Percentiles rank a stretch among this genome's conserved stretches.
Conservation (phyloP, 2,888 invertebrate genomes). For the Orchesellides sinensis region DNA sequence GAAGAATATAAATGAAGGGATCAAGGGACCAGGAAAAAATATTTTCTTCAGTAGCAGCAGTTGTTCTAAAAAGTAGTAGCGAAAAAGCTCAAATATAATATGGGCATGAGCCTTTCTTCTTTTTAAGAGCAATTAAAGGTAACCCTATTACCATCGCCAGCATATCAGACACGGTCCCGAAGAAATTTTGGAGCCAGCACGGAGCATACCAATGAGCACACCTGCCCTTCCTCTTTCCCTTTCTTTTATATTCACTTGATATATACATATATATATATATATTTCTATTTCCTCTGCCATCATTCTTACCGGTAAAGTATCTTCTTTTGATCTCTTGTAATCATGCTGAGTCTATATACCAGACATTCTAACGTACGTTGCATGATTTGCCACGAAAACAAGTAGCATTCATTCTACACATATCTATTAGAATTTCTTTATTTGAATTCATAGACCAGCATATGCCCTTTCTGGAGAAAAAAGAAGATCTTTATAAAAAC, state of each 20-base stretch:
- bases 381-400: no score
- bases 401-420: no score
- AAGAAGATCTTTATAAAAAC: no score
- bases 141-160: conserved; percentile 1
- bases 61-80: conserved; percentile 4
- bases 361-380: no score
- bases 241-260: conserved; percentile 15
- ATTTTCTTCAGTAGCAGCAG: neutral
- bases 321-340: no score
- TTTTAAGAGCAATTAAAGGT: conserved; percentile 54
- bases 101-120: conserved; percentile 44
- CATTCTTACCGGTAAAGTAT: no score
- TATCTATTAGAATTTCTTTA: no score
- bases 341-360: no score
- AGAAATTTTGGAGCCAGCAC: conserved; percentile 4
- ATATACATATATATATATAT: neutral
- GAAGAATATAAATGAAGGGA: neutral
- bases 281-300: no score
- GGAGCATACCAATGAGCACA: conserved; percentile 17
- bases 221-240: conserved; percentile 47
- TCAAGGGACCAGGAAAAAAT: neutral
- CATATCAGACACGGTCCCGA: no score
- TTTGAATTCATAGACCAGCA: no score
- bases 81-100: conserved; percentile 20
- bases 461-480: no score